These are phyloP conservation scores for Myotis pilosus DNA, from an alignment of 2,797 vertebrate species.

Conservation along the genomic window DNA sequence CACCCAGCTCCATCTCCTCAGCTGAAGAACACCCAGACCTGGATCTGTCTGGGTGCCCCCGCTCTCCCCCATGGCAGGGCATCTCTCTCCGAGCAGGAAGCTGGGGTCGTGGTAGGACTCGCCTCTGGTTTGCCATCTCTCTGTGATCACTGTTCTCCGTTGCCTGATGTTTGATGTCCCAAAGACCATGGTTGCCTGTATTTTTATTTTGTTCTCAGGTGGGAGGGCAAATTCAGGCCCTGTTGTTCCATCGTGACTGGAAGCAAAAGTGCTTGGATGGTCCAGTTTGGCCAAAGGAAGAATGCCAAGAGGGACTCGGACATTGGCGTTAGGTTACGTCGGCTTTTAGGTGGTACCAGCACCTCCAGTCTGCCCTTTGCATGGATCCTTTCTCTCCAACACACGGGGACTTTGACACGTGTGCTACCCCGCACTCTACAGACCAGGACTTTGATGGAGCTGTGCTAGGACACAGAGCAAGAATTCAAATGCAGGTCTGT, in stretches of 20 bases:
- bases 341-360: neutral
- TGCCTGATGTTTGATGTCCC: neutral
- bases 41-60: neutral
- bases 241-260: neutral
- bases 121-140: neutral
- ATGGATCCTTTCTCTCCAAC: rapidly evolving
- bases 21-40: neutral
- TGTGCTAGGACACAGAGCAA: neutral
- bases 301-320: neutral
- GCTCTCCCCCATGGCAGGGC: neutral
- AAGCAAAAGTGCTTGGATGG: neutral
- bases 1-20: neutral
- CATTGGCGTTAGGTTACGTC: too few relatives aligned
- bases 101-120: neutral
- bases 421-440: neutral
- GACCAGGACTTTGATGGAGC: neutral
- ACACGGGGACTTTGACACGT: too few relatives aligned
- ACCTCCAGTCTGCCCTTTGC: neutral
- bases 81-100: neutral
- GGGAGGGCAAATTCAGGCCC: neutral
- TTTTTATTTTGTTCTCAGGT: neutral
- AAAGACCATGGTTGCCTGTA: neutral
- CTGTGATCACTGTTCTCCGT: neutral
- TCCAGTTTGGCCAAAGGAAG: too few relatives aligned
- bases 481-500: neutral